Percentiles rank a stretch among this genome's conserved stretches.
These are phyloP conservation scores for Patagioenas fasciata DNA, from an alignment of 2,113 vertebrate genomes.

Conservation along the genomic window DNA sequence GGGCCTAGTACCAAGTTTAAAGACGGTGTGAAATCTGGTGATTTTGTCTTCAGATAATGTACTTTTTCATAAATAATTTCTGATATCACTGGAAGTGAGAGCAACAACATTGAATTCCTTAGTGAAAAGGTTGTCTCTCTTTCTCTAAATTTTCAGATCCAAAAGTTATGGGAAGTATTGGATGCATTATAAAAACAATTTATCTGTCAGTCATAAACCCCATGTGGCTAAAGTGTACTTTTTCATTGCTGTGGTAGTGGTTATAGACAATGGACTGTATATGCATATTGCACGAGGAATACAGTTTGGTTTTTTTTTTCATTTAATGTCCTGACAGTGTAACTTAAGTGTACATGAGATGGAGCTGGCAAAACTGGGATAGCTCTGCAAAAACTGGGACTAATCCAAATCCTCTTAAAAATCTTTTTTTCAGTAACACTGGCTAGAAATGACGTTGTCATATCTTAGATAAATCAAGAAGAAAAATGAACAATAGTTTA, in stretches of 20 bases:
- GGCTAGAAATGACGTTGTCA: background rate
- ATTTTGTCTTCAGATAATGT: background rate
- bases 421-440: background rate
- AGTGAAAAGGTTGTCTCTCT: background rate
- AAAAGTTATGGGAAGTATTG: background rate
- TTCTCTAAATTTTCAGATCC: background rate
- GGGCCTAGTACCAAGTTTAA: background rate
- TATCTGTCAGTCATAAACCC: background rate
- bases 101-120: background rate
- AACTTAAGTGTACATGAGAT: background rate
- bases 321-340: background rate
- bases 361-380: background rate
- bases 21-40: background rate
- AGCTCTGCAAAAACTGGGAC: background rate
- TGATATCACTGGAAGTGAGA: background rate
- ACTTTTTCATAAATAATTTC: background rate
- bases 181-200: background rate
- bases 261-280: background rate
- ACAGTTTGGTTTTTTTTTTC: background rate
- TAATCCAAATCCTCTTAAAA: background rate
- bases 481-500: constrained; percentile 2
- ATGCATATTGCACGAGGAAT: background rate
- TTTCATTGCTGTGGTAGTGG: background rate
- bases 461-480: background rate
- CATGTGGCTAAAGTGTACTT: background rate